Evolutionary conservation across 2,113 vertebrate species (phyloP).

Genomic region (Tiliqua scincoides): DNA sequence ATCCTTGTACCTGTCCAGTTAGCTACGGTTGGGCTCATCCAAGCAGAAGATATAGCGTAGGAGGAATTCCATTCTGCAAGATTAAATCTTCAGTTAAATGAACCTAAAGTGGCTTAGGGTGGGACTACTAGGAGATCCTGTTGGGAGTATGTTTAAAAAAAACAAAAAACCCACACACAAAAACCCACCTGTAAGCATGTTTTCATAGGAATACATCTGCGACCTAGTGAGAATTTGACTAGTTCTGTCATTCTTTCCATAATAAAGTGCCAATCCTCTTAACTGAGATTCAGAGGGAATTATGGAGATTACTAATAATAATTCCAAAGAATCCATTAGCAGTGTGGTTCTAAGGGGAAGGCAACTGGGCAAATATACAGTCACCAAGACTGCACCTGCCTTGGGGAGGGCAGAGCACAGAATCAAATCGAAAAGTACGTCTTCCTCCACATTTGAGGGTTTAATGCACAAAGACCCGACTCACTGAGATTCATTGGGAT

Average conservation of each 20-base stretch:
- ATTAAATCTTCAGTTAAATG: slow-evolving; percentile 66
- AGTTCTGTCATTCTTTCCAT: background rate
- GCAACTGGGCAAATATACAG: background rate
- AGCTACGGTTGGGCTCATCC: slow-evolving; percentile 42
- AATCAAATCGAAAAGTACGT: background rate
- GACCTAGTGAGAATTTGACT: background rate
- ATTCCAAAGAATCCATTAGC: background rate
- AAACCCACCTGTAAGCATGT: background rate
- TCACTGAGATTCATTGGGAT: background rate
- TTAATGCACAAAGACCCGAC: background rate
- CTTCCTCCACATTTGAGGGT: background rate
- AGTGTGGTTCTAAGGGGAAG: background rate
- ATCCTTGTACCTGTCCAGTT: slow-evolving; percentile 58
- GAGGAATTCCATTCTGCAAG: slow-evolving; percentile 62
- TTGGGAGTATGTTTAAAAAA: slow-evolving; percentile 20
- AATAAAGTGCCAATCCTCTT: background rate
- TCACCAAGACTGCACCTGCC: background rate
- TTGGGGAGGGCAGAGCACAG: background rate
- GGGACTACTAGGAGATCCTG: slow-evolving; percentile 27
- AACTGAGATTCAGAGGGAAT: background rate
- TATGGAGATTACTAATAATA: background rate
- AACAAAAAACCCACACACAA: slow-evolving; percentile 18
- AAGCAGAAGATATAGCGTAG: slow-evolving; percentile 43
- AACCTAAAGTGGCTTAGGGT: slow-evolving; percentile 43
- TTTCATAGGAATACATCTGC: background rate